phyloP scores from a whole-genome alignment of 2,888 invertebrate species.

The Cephus pulcher region DNA sequence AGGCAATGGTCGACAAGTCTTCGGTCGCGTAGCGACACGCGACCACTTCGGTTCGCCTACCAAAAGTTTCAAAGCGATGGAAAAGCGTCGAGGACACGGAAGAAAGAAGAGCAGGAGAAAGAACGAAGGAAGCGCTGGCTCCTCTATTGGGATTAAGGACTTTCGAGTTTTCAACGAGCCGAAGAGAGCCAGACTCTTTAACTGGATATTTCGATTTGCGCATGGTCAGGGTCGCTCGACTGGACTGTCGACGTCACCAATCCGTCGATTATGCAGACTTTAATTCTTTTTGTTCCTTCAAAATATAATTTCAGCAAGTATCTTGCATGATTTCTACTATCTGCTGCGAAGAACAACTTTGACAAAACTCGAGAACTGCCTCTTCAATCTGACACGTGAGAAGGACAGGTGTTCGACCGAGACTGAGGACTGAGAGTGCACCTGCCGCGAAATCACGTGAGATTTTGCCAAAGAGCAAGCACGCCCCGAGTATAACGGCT shows the following conservation, averaged over 20 bases:
- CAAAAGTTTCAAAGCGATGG: too few relatives aligned
- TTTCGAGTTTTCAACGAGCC: too few relatives aligned
- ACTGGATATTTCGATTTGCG: too few relatives aligned
- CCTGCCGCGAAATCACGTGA: neutral
- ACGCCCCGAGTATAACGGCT: neutral
- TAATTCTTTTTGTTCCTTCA: neutral
- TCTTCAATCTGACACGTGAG: neutral
- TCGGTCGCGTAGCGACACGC: too few relatives aligned
- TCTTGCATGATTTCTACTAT: neutral
- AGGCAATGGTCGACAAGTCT: neutral
- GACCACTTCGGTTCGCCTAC: too few relatives aligned
- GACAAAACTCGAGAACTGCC: neutral
- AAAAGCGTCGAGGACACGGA: too few relatives aligned
- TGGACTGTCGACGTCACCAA: too few relatives aligned
- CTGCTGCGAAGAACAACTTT: neutral
- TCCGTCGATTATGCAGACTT: neutral
- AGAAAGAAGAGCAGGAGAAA: too few relatives aligned
- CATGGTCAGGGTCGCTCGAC: too few relatives aligned
- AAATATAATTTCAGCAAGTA: neutral
- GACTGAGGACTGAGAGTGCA: neutral
- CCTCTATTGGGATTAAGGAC: too few relatives aligned
- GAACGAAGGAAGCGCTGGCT: too few relatives aligned
- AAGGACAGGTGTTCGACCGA: neutral
- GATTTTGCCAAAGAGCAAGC: neutral
- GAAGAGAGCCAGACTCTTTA: too few relatives aligned